These are phyloP conservation scores for Henicopernis longicauda DNA, from an alignment of 2,113 vertebrate genomes.

Conservation along the genomic window DNA sequence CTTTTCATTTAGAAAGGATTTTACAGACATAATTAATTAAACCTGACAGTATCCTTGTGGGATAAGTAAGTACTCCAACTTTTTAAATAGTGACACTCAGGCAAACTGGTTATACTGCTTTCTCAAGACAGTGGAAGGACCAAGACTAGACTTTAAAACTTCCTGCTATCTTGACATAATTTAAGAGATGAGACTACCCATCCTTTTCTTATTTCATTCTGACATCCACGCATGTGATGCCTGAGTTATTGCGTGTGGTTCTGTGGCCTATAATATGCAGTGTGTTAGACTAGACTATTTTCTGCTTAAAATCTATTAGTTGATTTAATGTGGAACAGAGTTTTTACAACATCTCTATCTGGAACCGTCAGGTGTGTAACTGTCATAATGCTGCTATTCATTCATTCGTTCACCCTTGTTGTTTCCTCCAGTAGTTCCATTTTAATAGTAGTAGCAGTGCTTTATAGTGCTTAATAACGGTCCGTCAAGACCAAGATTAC, in stretches of 20 bases:
- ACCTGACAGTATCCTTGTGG: background rate
- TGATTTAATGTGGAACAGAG: background rate
- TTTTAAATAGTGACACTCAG: background rate
- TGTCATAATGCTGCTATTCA: background rate
- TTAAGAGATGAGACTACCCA: background rate
- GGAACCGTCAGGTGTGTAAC: background rate
- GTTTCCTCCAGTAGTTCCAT: background rate
- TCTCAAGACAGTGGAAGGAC: background rate
- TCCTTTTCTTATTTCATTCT: background rate
- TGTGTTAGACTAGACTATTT: background rate
- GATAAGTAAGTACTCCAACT: conserved; percentile 5
- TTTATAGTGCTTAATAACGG: background rate
- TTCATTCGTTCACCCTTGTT: background rate
- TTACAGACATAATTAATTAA: conserved; percentile 51
- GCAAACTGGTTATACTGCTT: conserved; percentile 1
- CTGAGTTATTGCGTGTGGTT: background rate
- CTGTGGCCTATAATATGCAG: background rate
- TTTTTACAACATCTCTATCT: background rate
- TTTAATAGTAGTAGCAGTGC: background rate
- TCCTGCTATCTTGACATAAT: background rate
- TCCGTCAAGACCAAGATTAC: background rate
- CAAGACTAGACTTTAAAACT: background rate
- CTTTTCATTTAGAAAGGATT: conserved; percentile 50
- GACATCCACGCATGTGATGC: background rate
- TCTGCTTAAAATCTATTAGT: background rate